Evolutionary conservation across 2,888 invertebrate species (phyloP).

Genomic region (Pachycephus smyrnensis): DNA sequence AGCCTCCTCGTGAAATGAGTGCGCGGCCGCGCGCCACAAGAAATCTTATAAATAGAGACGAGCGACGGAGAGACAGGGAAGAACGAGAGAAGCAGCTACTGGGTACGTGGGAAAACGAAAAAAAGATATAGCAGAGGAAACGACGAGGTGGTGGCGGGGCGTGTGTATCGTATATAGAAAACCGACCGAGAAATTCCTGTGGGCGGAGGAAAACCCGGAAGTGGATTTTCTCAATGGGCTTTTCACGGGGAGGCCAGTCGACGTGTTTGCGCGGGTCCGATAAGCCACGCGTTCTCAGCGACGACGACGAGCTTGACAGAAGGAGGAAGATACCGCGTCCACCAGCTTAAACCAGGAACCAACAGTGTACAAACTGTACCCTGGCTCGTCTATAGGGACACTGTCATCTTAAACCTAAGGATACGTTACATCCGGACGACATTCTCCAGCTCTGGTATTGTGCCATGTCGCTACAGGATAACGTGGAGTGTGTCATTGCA

Average conservation of each 20-base stretch:
- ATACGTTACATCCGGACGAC: neutral
- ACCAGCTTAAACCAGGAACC: neutral
- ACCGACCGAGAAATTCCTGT: neutral
- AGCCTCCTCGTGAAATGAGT: slow-evolving; percentile 3
- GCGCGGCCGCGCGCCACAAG: neutral
- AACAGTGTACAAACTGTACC: neutral
- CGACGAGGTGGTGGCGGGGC: neutral
- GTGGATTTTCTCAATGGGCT: slow-evolving; percentile 1
- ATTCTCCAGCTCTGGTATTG: slow-evolving; percentile 17
- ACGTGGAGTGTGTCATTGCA: slow-evolving; percentile 42
- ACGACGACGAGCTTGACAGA: neutral
- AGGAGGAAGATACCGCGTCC: neutral
- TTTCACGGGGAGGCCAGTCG: neutral
- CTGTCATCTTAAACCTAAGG: neutral
- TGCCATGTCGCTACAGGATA: slow-evolving; percentile 34
- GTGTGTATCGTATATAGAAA: neutral
- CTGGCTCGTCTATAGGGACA: neutral
- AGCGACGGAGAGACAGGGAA: neutral
- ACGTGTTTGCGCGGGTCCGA: neutral
- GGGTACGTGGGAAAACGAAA: neutral
- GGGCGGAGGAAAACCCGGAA: slow-evolving; percentile 1
- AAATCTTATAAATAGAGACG: slow-evolving; percentile 8
- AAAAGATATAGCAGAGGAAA: neutral
- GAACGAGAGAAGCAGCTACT: neutral
- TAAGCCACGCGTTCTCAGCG: neutral